Base-by-base conservation (phyloP, 2,888 invertebrate species). In the Lissocephala sabroskyi region DNA sequence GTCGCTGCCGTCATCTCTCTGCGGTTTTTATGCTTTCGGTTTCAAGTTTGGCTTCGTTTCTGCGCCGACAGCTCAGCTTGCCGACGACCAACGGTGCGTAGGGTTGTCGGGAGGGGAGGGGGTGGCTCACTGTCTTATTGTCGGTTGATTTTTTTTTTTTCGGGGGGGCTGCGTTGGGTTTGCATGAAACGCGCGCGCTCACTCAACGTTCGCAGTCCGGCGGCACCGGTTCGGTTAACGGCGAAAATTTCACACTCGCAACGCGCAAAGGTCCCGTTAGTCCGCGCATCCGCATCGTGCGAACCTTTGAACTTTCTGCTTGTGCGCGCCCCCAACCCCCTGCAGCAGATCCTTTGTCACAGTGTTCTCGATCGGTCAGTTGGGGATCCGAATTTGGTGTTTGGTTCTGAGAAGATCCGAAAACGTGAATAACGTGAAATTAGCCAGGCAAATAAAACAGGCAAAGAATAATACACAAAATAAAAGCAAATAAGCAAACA, bases 191-290 rank as follows among this genome's bases (percentile, higher is more conserved):
- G 62, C 68, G 78, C 77, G 79, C 79, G 82, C 81, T 84, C 81
- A 84, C 82, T 83, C 76, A 79, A 60, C 74, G 82, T 81, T 82
- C 79, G 84, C 78, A 78, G 80, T 83, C 76, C 82, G 82, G 79
- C 80, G 82, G 76, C 82, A 80, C 77, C 81, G 84, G 83, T 84
- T 78, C 77, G 78, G 77, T 79, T 77, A 65, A 65, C 75, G 76
- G 70, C 70, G n/a, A n/a, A n/a, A 14, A 13, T 63, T 29, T 48
- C 50, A 45, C 53, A 37, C 3, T 23, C 23, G 3, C 23, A 23
- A 33, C 33, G 39, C n/a, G n/a, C 18, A 17, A 5, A 16, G 52
- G 52, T 52, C 40, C 67, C 64, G 64, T 60, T 63, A 63, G 63
- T 59, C 60, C 17, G 30, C 23, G 13, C 16, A 17, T 56, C 46